phyloP scores from a whole-genome alignment of 2,113 vertebrate genomes.

The Podarcis cretensis region DNA sequence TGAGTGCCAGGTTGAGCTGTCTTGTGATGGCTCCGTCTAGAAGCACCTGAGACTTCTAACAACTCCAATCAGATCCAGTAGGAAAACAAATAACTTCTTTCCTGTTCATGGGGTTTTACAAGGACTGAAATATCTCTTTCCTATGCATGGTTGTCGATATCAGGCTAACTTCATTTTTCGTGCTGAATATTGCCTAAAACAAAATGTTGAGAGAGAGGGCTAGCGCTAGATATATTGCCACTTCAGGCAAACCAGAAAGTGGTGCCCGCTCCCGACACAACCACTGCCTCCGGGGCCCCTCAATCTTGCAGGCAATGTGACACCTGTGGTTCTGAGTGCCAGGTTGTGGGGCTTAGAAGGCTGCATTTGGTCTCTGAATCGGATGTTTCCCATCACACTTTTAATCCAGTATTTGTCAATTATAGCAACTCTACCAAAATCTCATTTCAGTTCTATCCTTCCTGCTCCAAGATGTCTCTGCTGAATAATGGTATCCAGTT shows the following conservation, averaged over 20 bases:
- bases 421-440: background rate
- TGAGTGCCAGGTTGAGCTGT: no score
- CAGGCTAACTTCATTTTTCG: background rate
- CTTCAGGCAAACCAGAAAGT: no score
- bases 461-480: background rate
- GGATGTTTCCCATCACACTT: background rate
- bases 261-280: no score
- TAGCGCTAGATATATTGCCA: no score
- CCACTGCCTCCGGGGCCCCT: no score
- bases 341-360: no score
- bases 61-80: background rate
- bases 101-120: background rate
- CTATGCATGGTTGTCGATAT: background rate
- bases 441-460: background rate
- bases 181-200: background rate
- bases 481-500: no score
- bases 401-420: background rate
- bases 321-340: no score
- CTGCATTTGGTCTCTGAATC: background rate
- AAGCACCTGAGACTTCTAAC: background rate
- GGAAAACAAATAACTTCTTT: background rate
- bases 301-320: no score
- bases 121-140: background rate
- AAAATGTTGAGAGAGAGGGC: background rate
- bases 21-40: no score